Conservation (phyloP, 2,888 invertebrate species). For the Empis stercorea region DNA sequence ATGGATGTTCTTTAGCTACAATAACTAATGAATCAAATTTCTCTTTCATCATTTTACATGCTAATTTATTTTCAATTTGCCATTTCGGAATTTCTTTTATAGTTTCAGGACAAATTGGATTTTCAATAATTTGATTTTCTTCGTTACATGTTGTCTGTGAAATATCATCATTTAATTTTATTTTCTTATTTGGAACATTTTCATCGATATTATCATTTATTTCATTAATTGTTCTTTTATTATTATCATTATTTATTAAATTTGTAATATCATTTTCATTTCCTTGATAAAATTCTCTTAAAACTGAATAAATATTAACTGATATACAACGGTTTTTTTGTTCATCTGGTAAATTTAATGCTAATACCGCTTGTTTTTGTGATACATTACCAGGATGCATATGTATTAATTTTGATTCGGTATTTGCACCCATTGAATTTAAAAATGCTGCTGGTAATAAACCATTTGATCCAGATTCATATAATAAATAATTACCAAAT, state of each 20-base stretch:
- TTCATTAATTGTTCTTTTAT: neutral
- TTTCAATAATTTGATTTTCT: neutral
- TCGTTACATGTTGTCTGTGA: constrained; percentile 21
- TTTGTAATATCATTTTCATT: constrained; percentile 11
- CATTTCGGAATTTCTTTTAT: constrained; percentile 40
- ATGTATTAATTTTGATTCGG: constrained; percentile 53
- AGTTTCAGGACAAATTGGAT: neutral
- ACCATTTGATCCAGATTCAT: constrained; percentile 82
- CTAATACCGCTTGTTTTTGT: constrained; percentile 62
- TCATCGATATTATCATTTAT: constrained; percentile 9
- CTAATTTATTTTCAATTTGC: constrained; percentile 55
- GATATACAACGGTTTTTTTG: constrained; percentile 56
- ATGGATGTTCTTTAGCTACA: constrained; percentile 74
- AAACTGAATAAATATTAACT: constrained; percentile 62
- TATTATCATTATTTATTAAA: neutral
- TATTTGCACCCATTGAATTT: constrained; percentile 56
- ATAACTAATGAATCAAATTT: constrained; percentile 67
- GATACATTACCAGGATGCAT: constrained; percentile 72
- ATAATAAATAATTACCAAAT: constrained; percentile 64
- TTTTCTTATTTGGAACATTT: constrained; percentile 17
- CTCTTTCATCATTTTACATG: constrained; percentile 45
- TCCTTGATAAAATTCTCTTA: constrained; percentile 54
- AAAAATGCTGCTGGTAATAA: constrained; percentile 71
- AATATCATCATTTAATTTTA: constrained; percentile 9
- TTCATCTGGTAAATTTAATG: constrained; percentile 65